A percentile compares a stretch with the other conserved stretches of the same genome.
Conservation (phyloP, 1,140 invertebrate species). For the Zaprionus tsacasi region DNA sequence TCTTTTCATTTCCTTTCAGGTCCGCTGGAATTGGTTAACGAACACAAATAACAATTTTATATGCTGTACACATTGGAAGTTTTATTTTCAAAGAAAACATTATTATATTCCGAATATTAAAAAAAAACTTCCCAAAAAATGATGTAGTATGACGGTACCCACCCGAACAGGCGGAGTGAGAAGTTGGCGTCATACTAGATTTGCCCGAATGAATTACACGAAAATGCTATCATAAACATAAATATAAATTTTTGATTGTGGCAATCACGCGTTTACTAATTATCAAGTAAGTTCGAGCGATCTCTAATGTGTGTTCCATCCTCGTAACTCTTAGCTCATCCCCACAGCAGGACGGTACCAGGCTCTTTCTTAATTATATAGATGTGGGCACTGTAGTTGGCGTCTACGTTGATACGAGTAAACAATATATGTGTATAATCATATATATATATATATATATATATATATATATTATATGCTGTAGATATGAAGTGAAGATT, state of each 20-base stretch:
- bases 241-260: not conserved
- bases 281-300: too few species aligned
- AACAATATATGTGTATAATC: too few species aligned
- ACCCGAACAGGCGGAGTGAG: not conserved
- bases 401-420: not conserved
- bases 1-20: not conserved
- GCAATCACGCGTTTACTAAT: too few species aligned
- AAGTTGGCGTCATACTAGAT: constrained; percentile 7
- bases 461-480: too few species aligned
- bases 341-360: constrained; percentile 2
- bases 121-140: too few species aligned
- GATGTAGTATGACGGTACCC: constrained; percentile 9
- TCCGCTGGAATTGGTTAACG: not conserved
- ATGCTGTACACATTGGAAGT: not conserved
- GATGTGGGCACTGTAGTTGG: not conserved
- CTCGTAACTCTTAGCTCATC: not conserved
- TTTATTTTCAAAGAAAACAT: not conserved
- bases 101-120: not conserved
- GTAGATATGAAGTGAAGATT: too few species aligned
- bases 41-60: not conserved
- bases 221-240: too few species aligned
- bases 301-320: too few species aligned
- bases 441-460: not conserved
- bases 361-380: not conserved
- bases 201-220: too few species aligned